Base-by-base conservation (phyloP, 2,797 vertebrate genomes). In the Peromyscus aztecus region DNA sequence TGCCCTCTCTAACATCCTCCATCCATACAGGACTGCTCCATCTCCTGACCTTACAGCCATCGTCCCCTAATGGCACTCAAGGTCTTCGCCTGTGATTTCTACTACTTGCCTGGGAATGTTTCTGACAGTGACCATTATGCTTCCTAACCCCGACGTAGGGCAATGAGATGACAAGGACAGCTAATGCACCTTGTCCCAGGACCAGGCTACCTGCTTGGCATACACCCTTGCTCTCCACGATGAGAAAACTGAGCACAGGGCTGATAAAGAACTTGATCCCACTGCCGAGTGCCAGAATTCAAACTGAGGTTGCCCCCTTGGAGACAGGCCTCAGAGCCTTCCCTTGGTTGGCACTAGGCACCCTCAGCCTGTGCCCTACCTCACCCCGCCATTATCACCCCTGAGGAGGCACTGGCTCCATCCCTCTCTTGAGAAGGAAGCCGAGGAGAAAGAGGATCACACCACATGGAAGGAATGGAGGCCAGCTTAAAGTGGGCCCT, bases 401-500 rank as follows among this genome's bases (percentile, higher is more conserved):
- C 24, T 29, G 37, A 75, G 73, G 29, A 63, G 37, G 57, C 19
- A 2, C 3, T 55, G 9, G 6, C 61, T 0, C 0, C 0, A 2
- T 10, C 0, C 24, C 40, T 82, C 46, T 94, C 29, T 40, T 8
- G 10, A 69, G 76, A 84, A 90, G 69, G 34, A 78, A n/a, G 40
- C 84, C 23, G 16, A 78, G 34, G n/a, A 12, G 0, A 17, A 63
- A 0, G 43, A n/a, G 49, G 63, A 59, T 17, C 71, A 23, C 21
- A 23, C 2, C 1, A 37, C 43, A 0, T 13, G 73, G n/a, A 46
- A 19, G 12, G 1, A 10, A 34, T 27, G 12, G 85, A 37, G 13
- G 14, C 49, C 34, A 23, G 43, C 2, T 4, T 52, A 43, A 34
- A 23, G 40, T 27, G 63, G 84, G 31, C 63, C 43, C 46, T 27